phyloP scores from a whole-genome alignment of 2,888 invertebrate species.

The Drosophila yooni region DNA sequence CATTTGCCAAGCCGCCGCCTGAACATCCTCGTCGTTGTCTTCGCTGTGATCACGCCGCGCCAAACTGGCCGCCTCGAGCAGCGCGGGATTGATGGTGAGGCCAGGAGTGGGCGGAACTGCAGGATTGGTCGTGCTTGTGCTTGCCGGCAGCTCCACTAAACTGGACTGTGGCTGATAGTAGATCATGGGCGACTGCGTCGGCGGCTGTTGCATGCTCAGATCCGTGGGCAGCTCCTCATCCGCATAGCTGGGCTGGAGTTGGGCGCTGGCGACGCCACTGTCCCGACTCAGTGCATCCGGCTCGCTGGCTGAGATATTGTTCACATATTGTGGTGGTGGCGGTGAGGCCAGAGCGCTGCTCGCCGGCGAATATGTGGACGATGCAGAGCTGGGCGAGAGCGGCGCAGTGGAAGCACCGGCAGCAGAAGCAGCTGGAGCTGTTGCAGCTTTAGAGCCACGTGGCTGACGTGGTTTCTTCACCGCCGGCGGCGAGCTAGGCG shows the following conservation, averaged over 20 bases:
- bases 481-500: slow-evolving; percentile 71
- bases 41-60: slow-evolving; percentile 75
- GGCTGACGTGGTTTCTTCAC: slow-evolving; percentile 66
- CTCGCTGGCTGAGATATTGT: slow-evolving; percentile 51
- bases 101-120: slow-evolving; percentile 17
- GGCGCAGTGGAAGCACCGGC: slow-evolving; percentile 36
- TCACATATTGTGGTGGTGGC: slow-evolving; percentile 55
- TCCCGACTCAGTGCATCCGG: slow-evolving; percentile 82
- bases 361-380: slow-evolving; percentile 72
- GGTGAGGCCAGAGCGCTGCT: slow-evolving; percentile 62
- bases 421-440: neutral
- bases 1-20: slow-evolving; percentile 75
- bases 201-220: slow-evolving; percentile 67
- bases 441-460: slow-evolving; percentile 40
- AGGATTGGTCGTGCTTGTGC: slow-evolving; percentile 19
- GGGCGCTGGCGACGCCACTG: slow-evolving; percentile 81
- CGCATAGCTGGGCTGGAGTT: slow-evolving; percentile 39
- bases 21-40: slow-evolving; percentile 71
- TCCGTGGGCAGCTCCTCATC: slow-evolving; percentile 82
- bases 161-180: slow-evolving; percentile 58
- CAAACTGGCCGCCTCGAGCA: slow-evolving; percentile 84
- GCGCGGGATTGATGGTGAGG: slow-evolving; percentile 84
- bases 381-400: slow-evolving; percentile 75
- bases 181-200: slow-evolving; percentile 31
- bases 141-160: slow-evolving; percentile 44